Conservation (phyloP, 2,888 invertebrate species). For the Furcula furcula region DNA sequence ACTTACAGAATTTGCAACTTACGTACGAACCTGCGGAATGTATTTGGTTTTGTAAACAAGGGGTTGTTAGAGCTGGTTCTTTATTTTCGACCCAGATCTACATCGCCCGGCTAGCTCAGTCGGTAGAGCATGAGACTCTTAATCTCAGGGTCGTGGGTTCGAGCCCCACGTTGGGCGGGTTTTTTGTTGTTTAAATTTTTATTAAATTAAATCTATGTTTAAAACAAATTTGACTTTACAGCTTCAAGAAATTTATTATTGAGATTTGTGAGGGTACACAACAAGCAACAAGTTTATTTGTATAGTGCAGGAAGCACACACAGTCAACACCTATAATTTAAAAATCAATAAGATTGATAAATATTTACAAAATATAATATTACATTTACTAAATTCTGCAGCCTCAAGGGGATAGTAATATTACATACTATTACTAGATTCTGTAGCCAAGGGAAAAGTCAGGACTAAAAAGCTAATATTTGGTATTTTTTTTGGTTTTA, state of each 20-base stretch:
- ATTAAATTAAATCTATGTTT: no score
- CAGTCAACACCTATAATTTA: no score
- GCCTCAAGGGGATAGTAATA: no score
- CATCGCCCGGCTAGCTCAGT: conserved; percentile 82
- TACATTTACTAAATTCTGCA: no score
- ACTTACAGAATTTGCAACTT: not conserved
- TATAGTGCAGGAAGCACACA: no score
- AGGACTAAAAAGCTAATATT: conserved; percentile 84
- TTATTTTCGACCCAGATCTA: not conserved
- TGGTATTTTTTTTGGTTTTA: conserved; percentile 66
- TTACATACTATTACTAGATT: no score
- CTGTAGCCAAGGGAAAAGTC: conserved; percentile 80
- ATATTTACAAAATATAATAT: no score
- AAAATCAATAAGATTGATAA: no score
- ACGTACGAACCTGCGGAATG: not conserved
- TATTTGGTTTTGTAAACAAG: not conserved
- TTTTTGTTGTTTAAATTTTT: conserved; percentile 80
- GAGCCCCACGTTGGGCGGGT: conserved; percentile 83
- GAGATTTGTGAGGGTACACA: no score
- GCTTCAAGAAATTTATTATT: no score
- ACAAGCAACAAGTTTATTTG: no score
- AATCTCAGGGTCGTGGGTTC: conserved; percentile 85
- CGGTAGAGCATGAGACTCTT: conserved; percentile 84
- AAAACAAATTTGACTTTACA: no score
- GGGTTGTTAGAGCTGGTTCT: not conserved